Evolutionary conservation across 2,888 invertebrate genomes (phyloP).

Genomic region (Argyra leucocephala): DNA sequence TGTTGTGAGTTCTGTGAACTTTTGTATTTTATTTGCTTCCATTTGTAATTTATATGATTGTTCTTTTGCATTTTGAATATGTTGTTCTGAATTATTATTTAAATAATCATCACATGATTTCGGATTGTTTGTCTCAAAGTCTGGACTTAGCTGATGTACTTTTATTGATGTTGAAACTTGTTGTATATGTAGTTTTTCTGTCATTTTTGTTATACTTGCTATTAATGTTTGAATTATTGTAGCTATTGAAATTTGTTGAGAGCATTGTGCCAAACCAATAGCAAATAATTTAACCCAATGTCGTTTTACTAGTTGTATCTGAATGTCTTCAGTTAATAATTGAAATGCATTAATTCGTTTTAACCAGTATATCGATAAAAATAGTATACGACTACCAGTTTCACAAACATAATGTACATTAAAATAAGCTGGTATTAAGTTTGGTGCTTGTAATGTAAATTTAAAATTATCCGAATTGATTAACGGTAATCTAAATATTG

Average conservation of each 20-base stretch:
- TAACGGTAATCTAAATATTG: constrained; percentile 51
- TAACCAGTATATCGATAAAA: constrained; percentile 84
- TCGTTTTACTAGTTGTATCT: constrained; percentile 71
- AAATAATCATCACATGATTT: too few species aligned
- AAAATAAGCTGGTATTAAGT: constrained; percentile 76
- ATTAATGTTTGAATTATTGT: constrained; percentile 68
- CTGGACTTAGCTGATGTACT: too few species aligned
- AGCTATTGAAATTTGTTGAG: constrained; percentile 64
- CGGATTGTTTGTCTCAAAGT: too few species aligned
- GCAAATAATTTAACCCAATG: constrained; percentile 91
- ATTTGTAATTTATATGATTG: neutral
- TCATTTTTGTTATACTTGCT: constrained; percentile 49
- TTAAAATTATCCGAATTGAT: constrained; percentile 41
- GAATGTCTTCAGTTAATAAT: constrained; percentile 69
- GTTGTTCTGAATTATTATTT: neutral
- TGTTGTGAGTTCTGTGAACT: constrained; percentile 69
- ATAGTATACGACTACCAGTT: constrained; percentile 83
- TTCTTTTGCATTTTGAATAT: constrained; percentile 29
- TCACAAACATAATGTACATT: constrained; percentile 93
- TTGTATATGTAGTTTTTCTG: constrained; percentile 27
- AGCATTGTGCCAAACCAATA: constrained; percentile 80
- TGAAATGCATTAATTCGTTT: constrained; percentile 74
- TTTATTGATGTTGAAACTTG: too few species aligned
- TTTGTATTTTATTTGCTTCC: constrained; percentile 64
- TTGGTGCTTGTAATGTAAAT: constrained; percentile 67